These are phyloP conservation scores for Nasonovia ribisnigri DNA, from an alignment of 2,888 invertebrate species.

Conservation along the genomic window DNA sequence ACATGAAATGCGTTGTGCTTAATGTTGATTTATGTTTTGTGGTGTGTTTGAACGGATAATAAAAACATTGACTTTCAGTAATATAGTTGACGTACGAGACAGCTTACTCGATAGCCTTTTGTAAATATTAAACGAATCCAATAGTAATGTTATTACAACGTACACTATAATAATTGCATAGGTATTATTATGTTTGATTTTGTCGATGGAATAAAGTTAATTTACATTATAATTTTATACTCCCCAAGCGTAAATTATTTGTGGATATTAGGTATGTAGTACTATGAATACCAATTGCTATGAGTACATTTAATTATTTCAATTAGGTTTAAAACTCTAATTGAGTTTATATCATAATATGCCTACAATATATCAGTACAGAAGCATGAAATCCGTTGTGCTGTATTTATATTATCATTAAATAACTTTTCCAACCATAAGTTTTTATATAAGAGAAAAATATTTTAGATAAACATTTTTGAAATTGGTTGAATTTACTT, in stretches of 20 bases:
- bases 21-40: not conserved
- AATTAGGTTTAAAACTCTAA: not conserved
- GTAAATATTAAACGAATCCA: not conserved
- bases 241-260: not conserved
- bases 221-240: not conserved
- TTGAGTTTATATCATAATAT: not conserved
- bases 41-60: not conserved
- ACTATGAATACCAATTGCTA: not conserved
- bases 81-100: not conserved
- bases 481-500: not conserved
- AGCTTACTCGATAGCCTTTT: not conserved
- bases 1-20: conserved; percentile 4
- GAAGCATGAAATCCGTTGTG: not conserved
- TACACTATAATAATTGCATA: not conserved
- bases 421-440: not conserved
- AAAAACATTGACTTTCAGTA: conserved; percentile 36
- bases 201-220: not conserved
- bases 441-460: not conserved
- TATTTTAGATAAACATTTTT: not conserved
- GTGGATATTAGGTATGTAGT: not conserved
- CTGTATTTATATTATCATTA: not conserved
- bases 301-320: not conserved
- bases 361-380: not conserved
- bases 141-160: not conserved
- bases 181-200: not conserved